Evolutionary conservation across 2,797 vertebrate genomes (phyloP).

Genomic region (Mus spretus): DNA sequence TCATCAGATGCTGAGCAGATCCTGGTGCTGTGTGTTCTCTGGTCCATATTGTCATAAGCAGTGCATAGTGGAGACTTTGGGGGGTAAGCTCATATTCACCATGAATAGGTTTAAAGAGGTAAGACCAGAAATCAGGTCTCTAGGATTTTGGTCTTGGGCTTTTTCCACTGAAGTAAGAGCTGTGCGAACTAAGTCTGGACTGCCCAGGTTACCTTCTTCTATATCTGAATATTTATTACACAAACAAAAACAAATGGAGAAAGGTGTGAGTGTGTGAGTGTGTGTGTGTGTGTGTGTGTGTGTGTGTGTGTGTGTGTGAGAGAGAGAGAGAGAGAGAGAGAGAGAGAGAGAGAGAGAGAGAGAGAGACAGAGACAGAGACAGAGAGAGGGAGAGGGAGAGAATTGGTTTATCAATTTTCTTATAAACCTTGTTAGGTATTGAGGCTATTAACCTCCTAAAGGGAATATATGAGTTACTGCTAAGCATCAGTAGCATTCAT

Average conservation of each 20-base stretch:
- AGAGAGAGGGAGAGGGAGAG: not conserved
- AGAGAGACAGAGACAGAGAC: not conserved
- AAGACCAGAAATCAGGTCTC: not conserved
- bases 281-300: not conserved
- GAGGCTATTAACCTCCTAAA: not conserved
- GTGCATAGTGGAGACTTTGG: not conserved
- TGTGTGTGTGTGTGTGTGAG: too few relatives aligned
- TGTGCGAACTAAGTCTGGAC: not conserved
- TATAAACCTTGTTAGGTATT: not conserved
- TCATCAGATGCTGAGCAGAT: not conserved
- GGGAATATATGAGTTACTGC: not conserved
- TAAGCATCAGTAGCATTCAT: not conserved
- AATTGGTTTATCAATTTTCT: not conserved
- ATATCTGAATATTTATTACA: conserved; percentile 25
- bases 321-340: not conserved
- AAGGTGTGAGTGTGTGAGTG: not conserved
- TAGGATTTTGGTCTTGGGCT: rapidly evolving
- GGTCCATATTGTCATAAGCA: not conserved
- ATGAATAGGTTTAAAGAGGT: not conserved
- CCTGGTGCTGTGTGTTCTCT: not conserved
- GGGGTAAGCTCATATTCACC: not conserved
- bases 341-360: not conserved
- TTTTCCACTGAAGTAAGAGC: not conserved
- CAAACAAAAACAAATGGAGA: not conserved
- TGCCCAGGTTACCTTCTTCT: not conserved